Conservation (phyloP, 2,113 vertebrate species). For the Paralichthys olivaceus region DNA sequence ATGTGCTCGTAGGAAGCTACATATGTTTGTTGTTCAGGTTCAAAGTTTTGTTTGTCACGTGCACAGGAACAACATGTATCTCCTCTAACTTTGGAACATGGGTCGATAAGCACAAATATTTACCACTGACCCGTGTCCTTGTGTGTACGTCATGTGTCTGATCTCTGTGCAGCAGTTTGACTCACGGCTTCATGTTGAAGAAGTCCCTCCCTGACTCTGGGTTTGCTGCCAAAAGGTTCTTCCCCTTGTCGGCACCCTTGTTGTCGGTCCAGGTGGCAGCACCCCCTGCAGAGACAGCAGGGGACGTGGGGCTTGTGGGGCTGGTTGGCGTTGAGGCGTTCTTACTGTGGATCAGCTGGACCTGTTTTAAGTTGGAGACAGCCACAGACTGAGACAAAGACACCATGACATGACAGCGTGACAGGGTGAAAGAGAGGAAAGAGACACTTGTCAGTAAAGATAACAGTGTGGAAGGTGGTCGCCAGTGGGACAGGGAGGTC, state of each 20-base stretch:
- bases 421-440: conserved; percentile 52
- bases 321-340: conserved; percentile 87
- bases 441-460: conserved; percentile 51
- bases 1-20: not conserved
- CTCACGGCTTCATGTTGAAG: conserved; percentile 99
- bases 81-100: conserved; percentile 3
- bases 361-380: conserved; percentile 83
- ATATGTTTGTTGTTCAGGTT: conserved; percentile 5
- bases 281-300: conserved; percentile 83
- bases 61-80: not conserved
- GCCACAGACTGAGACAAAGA: conserved; percentile 75
- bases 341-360: conserved; percentile 91
- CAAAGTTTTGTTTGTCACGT: conserved; percentile 42
- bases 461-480: not conserved
- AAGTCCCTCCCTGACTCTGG: conserved; percentile 90
- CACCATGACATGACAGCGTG: conserved; percentile 46
- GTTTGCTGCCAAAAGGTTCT: conserved; percentile 81
- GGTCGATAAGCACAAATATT: conserved; percentile 41
- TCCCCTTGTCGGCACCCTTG: conserved; percentile 80
- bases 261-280: conserved; percentile 86
- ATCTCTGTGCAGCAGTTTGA: conserved; percentile 29
- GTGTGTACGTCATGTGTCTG: not conserved
- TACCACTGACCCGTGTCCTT: not conserved
- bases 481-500: conserved; percentile 2
- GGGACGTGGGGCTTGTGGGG: conserved; percentile 87